Evolutionary conservation across 2,113 vertebrate genomes (phyloP), one percentile per base, ranked within the genome.

Genomic region (Manacus vitellinus): DNA sequence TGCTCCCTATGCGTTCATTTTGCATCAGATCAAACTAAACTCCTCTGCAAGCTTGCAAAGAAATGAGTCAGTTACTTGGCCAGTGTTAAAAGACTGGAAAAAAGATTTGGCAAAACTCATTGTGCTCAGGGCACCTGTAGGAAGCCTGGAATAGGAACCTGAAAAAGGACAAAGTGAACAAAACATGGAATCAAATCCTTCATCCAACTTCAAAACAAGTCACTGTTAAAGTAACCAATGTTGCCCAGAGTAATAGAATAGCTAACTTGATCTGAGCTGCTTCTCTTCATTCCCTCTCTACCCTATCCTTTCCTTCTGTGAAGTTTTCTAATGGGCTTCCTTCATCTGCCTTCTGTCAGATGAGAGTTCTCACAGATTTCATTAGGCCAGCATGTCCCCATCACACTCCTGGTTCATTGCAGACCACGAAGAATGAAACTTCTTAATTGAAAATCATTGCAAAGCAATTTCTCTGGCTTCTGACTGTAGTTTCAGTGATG

Each of bases 11-110:
- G 79, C 55, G 14, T 78, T 96, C 39, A 19, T 86, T 92, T 80
- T 84, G 68, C 83, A 71, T 91, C 83, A 74, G 59, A 86, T 91
- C 85, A 85, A 94, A 41, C 77, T 65, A n/a, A 59, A 46, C 37
- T 85, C 51, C 39, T 61, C 68, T 86, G 43, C 65, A 66, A 43
- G 41, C 71, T 84, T 86, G 65, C 33, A 28, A 65, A 83, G 76
- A 83, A 79, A 33, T 88, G 88, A 86, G 86, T 88, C 79, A 74
- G 68, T 83, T 82, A 56, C 47, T 92, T 94, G 85, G 91, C 74
- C 54, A 58, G 0, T 33, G 71, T 94, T 94, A 91, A 88, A 94
- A 91, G 92, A 59, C 47, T 84, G 84, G 67, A 73, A 86, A 88
- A 94, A 75, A 92, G 70, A 76, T 63, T 79, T 77, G 79, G 75